Base-by-base conservation (phyloP, 2,888 invertebrate species). In the Argyra leucocephala region DNA sequence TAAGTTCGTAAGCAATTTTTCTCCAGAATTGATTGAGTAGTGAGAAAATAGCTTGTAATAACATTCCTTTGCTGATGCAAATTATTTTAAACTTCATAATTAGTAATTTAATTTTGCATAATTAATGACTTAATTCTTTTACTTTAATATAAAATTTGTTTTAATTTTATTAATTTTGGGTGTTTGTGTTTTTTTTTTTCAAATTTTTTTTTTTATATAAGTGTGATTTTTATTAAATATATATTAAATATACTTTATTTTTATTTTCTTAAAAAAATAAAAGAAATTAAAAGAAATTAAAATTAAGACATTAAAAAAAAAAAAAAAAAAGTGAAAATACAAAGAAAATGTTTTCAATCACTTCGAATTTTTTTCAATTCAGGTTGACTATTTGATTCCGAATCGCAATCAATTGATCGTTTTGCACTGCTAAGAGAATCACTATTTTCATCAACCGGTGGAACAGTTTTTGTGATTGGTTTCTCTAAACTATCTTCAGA, bases 401-500 rank as follows among this genome's bases (percentile, higher is more conserved):
- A 72, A 64, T 71, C 71, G 68, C 72, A 71, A 64, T 72, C 69
- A 63, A 73, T 61, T 62, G 72, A 72, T 69, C 72, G 69, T 66
- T 74, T 74, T 64, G 71, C 70, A 24, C 72, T 73, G 67, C 72
- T 73, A 5, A 69, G 66, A 62, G 70, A 69, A 66, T 73, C 73
- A 67, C 73, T 73, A 62, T 74, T 73, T 66, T 72, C 73, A 67
- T 72, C 72, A 66, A 72, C 73, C 67, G 70, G 72, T 22, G 70
- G 69, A 62, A 72, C 69, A 36, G 71, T 71, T 67, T 84, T 85
- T 63, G 84, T 88, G 68, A 85, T 83, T 26, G 87, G 86, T 71
- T 83, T 83, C 78, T 88, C 88, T 79, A 87, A 78, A 61, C 89
- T 89, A 60, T 88, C 88, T 66, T 88, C 88, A 24, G 89, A 89